Evolutionary conservation across 2,888 invertebrate genomes (phyloP).

Genomic region (Morinoia aosen): DNA sequence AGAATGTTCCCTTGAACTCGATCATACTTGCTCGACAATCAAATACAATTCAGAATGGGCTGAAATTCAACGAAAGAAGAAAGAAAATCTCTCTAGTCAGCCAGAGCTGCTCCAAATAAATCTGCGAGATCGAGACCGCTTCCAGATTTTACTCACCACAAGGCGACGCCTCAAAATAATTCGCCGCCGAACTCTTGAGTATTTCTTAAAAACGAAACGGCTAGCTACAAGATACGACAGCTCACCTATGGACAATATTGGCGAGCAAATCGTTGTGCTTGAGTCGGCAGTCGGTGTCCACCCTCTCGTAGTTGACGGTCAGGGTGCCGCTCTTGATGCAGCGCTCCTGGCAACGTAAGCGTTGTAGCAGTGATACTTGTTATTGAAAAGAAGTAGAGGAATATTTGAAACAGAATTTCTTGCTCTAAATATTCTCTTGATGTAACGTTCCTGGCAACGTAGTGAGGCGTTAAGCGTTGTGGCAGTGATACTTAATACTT

Average conservation of each 20-base stretch:
- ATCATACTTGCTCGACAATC: neutral
- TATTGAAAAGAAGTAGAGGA: neutral
- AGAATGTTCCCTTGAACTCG: neutral
- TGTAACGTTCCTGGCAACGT: slow-evolving; percentile 80
- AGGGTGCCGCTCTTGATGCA: slow-evolving; percentile 92
- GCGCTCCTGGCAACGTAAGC: slow-evolving; percentile 75
- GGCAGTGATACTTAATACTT: neutral
- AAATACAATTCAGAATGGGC: neutral
- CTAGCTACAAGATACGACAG: neutral
- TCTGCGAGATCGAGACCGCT: neutral
- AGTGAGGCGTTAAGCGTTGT: neutral
- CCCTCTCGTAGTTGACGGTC: slow-evolving; percentile 93
- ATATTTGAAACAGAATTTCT: neutral
- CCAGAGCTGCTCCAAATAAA: neutral
- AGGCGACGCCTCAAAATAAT: neutral
- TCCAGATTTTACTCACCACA: neutral
- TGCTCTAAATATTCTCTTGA: slow-evolving; percentile 76
- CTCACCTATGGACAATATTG: slow-evolving; percentile 93
- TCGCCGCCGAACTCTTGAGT: too few species aligned
- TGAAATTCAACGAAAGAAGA: neutral
- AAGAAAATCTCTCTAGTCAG: neutral
- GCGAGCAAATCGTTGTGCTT: slow-evolving; percentile 94
- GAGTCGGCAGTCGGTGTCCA: slow-evolving; percentile 90
- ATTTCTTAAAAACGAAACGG: too few species aligned
- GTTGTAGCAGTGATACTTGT: neutral